Base-by-base conservation (phyloP, 2,113 vertebrate genomes). In the Proterorhinus semilunaris region DNA sequence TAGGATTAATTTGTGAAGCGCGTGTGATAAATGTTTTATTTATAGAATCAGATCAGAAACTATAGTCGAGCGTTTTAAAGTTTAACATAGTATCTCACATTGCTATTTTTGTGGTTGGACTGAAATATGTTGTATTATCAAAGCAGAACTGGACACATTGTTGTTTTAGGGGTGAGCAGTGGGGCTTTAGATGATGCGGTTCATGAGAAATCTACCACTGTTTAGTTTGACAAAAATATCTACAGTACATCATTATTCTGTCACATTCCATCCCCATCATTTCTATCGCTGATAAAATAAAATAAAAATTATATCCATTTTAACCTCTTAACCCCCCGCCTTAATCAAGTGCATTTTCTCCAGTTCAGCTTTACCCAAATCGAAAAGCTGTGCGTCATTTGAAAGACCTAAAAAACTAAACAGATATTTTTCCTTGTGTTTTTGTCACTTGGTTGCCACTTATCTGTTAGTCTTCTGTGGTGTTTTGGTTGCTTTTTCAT, bases 171-270 rank as follows among this genome's bases (percentile, higher is more conserved):
- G 55, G 55, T 7, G 27, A 13, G 27, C 55, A 42, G 55, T 58
- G 55, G 55, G 55, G 55, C 13, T 58, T 58, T 21, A 27, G 42
- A 5, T 58, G 52, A 70, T 46, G 46, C 5, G 59, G 58, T 43
- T 8, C 57, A 15, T 43, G 44, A 45, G 62, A 66, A 65, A 52
- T 52, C 64, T 68, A 51, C 62, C 15, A 59, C 15, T 68, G 48
- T 75, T 48, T 15, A 17, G 68, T 80, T 83, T 53, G 74, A 66
- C 8, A 65, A 42, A 9, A 42, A 69, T 72, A 80, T 77, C 65
- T 74, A 62, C 27, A 12, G 27, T 58, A 58, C 72, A 57, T n/a
- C 62, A 69, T 58, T 45, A 58, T 5, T 12, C 7, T 68, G 58
- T 76, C 74, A 64, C 43, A 36, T 71, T 77, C 68, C 61, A 74